A percentile compares a stretch with the other conserved stretches of the same genome.
Evolutionary conservation across 2,797 vertebrate species (phyloP).

Genomic region (Rhinoraja longicauda): DNA sequence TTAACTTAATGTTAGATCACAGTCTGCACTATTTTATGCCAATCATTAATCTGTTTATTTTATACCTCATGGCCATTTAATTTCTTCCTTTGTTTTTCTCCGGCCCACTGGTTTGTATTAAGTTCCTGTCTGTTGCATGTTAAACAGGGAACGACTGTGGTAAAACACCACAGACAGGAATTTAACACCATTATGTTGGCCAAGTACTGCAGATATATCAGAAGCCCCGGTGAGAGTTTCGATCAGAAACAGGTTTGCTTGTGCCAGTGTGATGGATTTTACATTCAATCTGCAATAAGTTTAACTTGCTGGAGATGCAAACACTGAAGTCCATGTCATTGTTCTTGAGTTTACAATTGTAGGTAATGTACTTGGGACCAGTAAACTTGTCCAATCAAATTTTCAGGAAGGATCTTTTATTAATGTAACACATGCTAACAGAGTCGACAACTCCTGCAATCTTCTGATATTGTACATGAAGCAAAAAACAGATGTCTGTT

Average conservation of each 20-base stretch:
- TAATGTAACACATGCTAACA: background rate
- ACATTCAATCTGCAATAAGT: background rate
- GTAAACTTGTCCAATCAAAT: background rate
- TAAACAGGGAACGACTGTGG: slow-evolving; percentile 18
- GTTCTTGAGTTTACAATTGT: background rate
- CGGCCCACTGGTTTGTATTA: background rate
- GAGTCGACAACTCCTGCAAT: background rate
- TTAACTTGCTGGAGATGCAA: background rate
- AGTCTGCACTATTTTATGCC: background rate
- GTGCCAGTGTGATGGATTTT: background rate
- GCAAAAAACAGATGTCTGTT: background rate
- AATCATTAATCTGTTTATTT: slow-evolving; percentile 26
- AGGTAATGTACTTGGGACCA: background rate
- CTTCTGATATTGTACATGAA: background rate
- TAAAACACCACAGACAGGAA: slow-evolving; percentile 34
- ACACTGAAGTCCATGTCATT: background rate
- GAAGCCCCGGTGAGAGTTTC: background rate
- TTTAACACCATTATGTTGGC: slow-evolving; percentile 27
- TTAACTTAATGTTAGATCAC: background rate
- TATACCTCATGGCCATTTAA: slow-evolving; percentile 7
- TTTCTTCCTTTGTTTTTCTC: background rate
- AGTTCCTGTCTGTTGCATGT: slow-evolving; percentile 10
- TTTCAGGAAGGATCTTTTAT: background rate
- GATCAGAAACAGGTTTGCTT: background rate
- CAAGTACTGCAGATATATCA: slow-evolving; percentile 10